Evolutionary conservation across 1,140 invertebrate genomes (phyloP).

Genomic region (Linepithema humile): DNA sequence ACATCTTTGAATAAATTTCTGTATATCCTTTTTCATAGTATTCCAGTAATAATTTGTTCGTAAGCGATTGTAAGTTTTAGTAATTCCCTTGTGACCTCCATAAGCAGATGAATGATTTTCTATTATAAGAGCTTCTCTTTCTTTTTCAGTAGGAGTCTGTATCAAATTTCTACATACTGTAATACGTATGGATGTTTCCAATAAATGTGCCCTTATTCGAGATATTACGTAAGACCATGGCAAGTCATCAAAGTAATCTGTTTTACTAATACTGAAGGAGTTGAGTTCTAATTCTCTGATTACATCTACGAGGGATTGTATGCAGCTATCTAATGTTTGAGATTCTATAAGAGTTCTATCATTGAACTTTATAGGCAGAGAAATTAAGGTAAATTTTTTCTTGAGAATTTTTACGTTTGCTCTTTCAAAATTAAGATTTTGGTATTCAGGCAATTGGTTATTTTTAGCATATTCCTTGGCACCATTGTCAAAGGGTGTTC

Average conservation of each 20-base stretch:
- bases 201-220: not conserved
- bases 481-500: not conserved
- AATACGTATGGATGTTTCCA: not conserved
- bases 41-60: not conserved
- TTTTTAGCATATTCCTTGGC: not conserved
- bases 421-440: not conserved
- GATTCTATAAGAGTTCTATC: not conserved
- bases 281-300: not conserved
- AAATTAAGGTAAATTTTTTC: not conserved
- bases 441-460: not conserved
- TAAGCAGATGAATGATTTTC: not conserved
- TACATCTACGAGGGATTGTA: not conserved
- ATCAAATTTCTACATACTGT: not conserved
- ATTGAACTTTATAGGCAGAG: not conserved
- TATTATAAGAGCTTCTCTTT: not conserved
- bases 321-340: not conserved
- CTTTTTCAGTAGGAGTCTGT: not conserved
- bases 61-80: not conserved
- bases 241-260: not conserved
- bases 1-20: not conserved
- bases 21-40: not conserved
- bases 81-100: not conserved
- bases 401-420: not conserved
- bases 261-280: not conserved
- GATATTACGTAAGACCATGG: not conserved